Base-by-base conservation (phyloP, 1,140 invertebrate species). In the Mactra quadrangularis region DNA sequence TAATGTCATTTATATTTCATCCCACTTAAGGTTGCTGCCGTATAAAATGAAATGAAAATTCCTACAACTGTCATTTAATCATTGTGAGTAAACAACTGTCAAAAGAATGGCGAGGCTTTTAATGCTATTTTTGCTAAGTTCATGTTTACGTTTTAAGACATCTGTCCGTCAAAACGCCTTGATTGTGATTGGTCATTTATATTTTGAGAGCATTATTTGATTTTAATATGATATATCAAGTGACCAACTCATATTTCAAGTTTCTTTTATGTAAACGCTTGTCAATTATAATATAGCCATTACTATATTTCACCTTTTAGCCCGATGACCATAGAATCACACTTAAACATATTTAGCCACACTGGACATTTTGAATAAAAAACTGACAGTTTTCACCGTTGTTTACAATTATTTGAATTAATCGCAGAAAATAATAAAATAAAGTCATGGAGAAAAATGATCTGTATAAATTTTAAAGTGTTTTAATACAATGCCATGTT, bases 171-270 rank as follows among this genome's bases (percentile, higher is more conserved):
- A 55, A 11, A 4, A 29, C 13, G n/a, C 27, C 6, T 6, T 38
- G 3, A 22, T 17, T 31, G 38, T 55, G 53, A 72, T 41, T n/a
- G 50, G 66, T 7, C 29, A 1, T 55, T 55, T 57, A 76, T 76
- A 76, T 76, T 76, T 76, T 60, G 74, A 76, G 74, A 76, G 74
- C 59, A 76, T 76, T 76, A 76, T 76, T 76, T 62, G 74, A 60
- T 60, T 76, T 76, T 76, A 76, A 76, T 76, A 76, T 76, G 74
- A 76, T 55, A 64, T 76, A 76, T 76, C 55, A 76, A 76, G 74
- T 62, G 55, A 45, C 74, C 59, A 41, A 41, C 55, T 76, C 74
- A 76, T 62, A 76, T 76, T 76, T 76, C 74, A 50, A 35, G 59
- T 60, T n/a, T 60, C 41, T 60, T 76, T 62, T 31, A 33, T 45